Evolutionary conservation across 2,113 vertebrate species (phyloP).

Genomic region (Nyctereutes procyonoides): DNA sequence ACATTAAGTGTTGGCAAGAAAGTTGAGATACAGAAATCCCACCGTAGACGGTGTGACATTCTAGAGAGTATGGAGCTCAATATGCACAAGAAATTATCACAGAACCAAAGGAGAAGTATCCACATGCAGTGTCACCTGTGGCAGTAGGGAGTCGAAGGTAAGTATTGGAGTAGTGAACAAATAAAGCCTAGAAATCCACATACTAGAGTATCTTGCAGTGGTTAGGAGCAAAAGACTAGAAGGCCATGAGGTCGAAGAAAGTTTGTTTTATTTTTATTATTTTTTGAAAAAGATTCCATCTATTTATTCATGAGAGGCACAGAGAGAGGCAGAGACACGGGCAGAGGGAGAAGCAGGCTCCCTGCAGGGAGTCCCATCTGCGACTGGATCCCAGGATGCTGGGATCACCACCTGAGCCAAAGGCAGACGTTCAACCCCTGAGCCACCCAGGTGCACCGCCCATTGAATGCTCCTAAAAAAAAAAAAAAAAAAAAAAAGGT

Average conservation of each 20-base stretch:
- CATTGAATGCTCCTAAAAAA: no score
- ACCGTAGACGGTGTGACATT: not conserved
- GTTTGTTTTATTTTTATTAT: not conserved
- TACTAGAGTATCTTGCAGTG: not conserved
- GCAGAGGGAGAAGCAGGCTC: not conserved
- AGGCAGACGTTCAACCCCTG: not conserved
- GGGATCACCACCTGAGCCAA: not conserved
- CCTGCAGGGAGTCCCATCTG: not conserved
- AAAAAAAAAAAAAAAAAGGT: no score
- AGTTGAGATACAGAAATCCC: not conserved
- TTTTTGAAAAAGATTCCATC: not conserved
- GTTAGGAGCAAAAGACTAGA: not conserved
- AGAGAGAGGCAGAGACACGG: not conserved
- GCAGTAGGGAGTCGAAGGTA: not conserved
- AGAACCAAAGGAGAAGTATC: not conserved
- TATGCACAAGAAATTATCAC: not conserved
- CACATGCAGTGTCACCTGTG: not conserved
- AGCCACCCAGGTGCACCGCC: not conserved
- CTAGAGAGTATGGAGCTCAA: not conserved
- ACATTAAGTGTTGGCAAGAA: not conserved
- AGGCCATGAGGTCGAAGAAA: not conserved
- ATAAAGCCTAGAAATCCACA: not conserved
- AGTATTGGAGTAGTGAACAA: not conserved
- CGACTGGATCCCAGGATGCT: not conserved
- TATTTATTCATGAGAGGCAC: not conserved